These are phyloP conservation scores for Acanthosepion esculentum DNA, from an alignment of 2,888 invertebrate genomes.

Conservation along the genomic window DNA sequence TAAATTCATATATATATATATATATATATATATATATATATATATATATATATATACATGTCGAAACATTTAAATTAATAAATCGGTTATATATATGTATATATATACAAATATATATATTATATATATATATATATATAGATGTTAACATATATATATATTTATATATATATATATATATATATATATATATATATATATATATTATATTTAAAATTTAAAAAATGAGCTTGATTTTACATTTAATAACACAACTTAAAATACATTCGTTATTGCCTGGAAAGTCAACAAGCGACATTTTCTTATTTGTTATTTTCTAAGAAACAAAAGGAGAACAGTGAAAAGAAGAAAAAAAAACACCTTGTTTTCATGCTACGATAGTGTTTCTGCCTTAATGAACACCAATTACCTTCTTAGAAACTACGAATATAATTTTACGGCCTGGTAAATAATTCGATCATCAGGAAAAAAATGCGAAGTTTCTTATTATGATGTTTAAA, in stretches of 20 bases:
- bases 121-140: too few species aligned
- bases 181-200: too few species aligned
- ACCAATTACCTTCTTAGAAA: neutral
- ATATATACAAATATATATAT: too few species aligned
- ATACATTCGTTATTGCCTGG: neutral
- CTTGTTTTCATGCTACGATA: neutral
- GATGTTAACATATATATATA: too few species aligned
- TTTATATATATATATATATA: too few species aligned
- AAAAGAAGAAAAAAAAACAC: neutral
- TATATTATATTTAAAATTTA: too few species aligned
- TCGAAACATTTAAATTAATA: too few species aligned
- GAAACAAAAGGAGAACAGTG: neutral
- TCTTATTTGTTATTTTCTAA: neutral
- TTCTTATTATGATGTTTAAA: neutral
- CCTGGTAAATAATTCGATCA: conserved; percentile 5
- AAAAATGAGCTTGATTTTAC: neutral
- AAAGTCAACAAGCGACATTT: neutral
- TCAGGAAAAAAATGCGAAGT: neutral
- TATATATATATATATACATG: too few species aligned
- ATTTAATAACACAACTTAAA: neutral
- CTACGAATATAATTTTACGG: neutral
- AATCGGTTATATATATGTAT: too few species aligned
- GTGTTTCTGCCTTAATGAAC: neutral
- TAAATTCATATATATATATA: too few species aligned
- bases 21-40: too few species aligned